Evolutionary conservation across 1,140 invertebrate genomes (phyloP).

Genomic region (Caenorhabditis tropicalis): DNA sequence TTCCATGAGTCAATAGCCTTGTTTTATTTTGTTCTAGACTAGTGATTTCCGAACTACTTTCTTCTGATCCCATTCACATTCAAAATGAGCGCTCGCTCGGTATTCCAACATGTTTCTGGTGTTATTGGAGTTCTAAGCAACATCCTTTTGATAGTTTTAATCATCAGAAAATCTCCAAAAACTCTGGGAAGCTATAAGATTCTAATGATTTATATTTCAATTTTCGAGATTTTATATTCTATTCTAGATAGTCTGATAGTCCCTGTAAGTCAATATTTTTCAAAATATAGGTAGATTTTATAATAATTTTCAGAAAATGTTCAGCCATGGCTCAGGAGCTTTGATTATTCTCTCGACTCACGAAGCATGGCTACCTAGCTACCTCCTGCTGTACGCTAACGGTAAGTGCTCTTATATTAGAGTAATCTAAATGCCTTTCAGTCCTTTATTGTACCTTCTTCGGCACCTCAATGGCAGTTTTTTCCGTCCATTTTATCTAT

Average conservation of each 20-base stretch:
- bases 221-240: not conserved
- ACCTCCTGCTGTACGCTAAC: not conserved
- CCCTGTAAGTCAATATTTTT: not conserved
- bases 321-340: not conserved
- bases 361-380: not conserved
- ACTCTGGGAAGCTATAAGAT: conserved; percentile 5
- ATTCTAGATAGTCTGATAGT: not conserved
- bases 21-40: too few relatives aligned
- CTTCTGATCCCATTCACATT: too few relatives aligned
- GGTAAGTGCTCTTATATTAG: not conserved
- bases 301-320: not conserved
- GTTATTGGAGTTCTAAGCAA: not conserved
- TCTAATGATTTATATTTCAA: not conserved
- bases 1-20: too few relatives aligned
- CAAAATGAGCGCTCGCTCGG: not conserved
- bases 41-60: too few relatives aligned
- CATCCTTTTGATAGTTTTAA: not conserved
- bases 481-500: conserved; percentile 4
- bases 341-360: not conserved
- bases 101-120: not conserved
- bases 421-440: not conserved
- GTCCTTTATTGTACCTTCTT: not conserved
- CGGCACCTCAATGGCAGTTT: not conserved
- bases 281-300: too few relatives aligned
- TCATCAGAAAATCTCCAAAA: not conserved